Conservation (phyloP, 2,888 invertebrate genomes). For the Serrognathus titanus region DNA sequence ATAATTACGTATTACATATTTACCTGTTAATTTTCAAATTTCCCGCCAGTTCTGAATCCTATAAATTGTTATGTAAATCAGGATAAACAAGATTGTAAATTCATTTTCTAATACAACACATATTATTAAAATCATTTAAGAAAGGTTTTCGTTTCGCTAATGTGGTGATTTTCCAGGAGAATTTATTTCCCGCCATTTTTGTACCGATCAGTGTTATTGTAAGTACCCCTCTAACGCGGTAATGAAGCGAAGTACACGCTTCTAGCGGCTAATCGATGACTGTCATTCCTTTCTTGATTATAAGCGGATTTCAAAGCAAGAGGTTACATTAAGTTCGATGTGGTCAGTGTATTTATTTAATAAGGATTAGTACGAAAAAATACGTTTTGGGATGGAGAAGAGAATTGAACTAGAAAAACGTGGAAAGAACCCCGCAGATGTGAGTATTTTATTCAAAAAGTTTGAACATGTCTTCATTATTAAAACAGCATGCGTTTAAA, state of each 20-base stretch:
- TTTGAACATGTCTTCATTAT: slow-evolving; percentile 16
- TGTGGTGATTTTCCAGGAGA: no score
- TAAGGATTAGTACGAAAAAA: slow-evolving; percentile 10
- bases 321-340: slow-evolving; percentile 34
- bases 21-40: no score
- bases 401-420: slow-evolving; percentile 93
- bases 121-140: no score
- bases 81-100: no score
- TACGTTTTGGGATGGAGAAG: slow-evolving; percentile 72
- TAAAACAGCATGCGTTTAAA: slow-evolving; percentile 16
- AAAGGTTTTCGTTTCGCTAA: no score
- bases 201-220: slow-evolving; percentile 37
- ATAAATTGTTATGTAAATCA: no score
- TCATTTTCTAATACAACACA: no score
- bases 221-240: slow-evolving; percentile 43
- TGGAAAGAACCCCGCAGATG: slow-evolving; percentile 86
- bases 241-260: slow-evolving; percentile 34
- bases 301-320: slow-evolving; percentile 26
- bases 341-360: slow-evolving; percentile 11
- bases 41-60: no score
- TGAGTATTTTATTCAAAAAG: slow-evolving; percentile 53
- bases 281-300: slow-evolving; percentile 26
- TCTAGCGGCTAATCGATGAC: slow-evolving; percentile 25
- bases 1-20: no score
- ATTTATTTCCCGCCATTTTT: slow-evolving; percentile 17